phyloP scores from a whole-genome alignment of 2,888 invertebrate species.

The Pseudolycoriella hygida region DNA sequence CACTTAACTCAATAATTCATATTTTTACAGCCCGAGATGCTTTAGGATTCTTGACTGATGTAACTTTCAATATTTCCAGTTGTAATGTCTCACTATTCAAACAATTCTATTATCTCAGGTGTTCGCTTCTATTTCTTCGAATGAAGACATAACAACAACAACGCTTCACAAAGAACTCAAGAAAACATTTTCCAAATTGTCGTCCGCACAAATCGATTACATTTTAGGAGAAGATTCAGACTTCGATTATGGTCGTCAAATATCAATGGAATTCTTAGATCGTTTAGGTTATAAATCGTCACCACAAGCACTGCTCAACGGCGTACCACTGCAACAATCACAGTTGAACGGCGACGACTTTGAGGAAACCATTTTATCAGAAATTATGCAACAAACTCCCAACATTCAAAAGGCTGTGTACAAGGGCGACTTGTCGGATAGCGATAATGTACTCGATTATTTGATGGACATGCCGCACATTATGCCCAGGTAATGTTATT shows the following conservation, averaged over 20 bases:
- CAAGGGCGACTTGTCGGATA: slow-evolving; percentile 62
- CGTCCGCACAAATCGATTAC: slow-evolving; percentile 46
- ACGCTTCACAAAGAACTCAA: slow-evolving; percentile 52
- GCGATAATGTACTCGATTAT: slow-evolving; percentile 67
- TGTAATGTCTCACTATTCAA: slow-evolving; percentile 1
- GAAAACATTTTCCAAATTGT: slow-evolving; percentile 32
- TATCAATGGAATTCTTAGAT: slow-evolving; percentile 61
- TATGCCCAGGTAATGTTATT: slow-evolving; percentile 70
- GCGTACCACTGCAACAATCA: slow-evolving; percentile 63
- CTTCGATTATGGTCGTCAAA: slow-evolving; percentile 73
- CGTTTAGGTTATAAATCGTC: slow-evolving; percentile 53
- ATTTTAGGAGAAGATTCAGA: slow-evolving; percentile 78
- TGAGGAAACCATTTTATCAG: slow-evolving; percentile 80
- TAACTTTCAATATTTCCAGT: slow-evolving; percentile 26
- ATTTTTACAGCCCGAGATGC: slow-evolving; percentile 54
- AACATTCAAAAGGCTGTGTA: slow-evolving; percentile 79
- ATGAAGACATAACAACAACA: slow-evolving; percentile 38
- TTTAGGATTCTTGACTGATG: slow-evolving; percentile 70
- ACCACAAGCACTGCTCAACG: slow-evolving; percentile 78
- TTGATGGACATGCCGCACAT: slow-evolving; percentile 87
- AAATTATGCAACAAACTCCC: slow-evolving; percentile 74
- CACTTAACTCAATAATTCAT: too few species aligned
- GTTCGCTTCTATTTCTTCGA: slow-evolving; percentile 33
- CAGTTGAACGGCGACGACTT: slow-evolving; percentile 59
- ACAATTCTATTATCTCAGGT: slow-evolving; percentile 23